Base-by-base conservation (phyloP, 1,140 invertebrate genomes). In the Brachionus calyciflorus region DNA sequence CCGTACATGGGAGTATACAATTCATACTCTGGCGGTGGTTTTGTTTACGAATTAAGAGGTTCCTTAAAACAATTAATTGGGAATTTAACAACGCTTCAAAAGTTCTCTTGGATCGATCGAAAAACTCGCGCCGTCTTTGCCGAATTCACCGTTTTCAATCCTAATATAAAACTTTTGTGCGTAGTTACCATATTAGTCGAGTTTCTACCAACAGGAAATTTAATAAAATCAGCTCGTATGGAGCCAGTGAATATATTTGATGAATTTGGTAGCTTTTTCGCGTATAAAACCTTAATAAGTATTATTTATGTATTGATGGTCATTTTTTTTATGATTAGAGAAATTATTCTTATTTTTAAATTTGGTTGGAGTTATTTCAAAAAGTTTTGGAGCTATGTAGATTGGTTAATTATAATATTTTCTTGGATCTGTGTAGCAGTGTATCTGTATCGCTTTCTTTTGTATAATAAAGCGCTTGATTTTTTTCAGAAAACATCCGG, bases 121-220 rank as follows among this genome's bases (percentile, higher is more conserved):
- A 81, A 84, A 53, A 89, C 88, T 0, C 78, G 88, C 77, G 88
- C 87, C 5, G 82, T 89, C 10, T 86, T 89, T 77, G 81, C 87
- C 4, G 88, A 89, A 78, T 88, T 89, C 79, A 87, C 88, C 3
- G 82, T 86, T 10, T 89, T 88, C 80, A 89, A 89, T 80, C 84
- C 88, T 1, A 85, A 88, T 40, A 81, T 84, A 21, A 86, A 89
- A 77, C 79, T 89, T 17, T 88, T 88, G 77, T 84, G 83, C 9
- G 83, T 87, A 0, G 81, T 82, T 7, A 86, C 84, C 10, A 81
- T 88, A n/a, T 78, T 88, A 12, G 82, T 83, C 2, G 88, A 89
- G 80, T 86, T 87, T 78, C 75, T 85, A 28, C 84, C 85, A 4
- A 86, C 84, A 33, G 87, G 87, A 3, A 87, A 87, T 10, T 81